Conservation (phyloP, 2,797 vertebrate genomes). For the Liparis tanakae region DNA sequence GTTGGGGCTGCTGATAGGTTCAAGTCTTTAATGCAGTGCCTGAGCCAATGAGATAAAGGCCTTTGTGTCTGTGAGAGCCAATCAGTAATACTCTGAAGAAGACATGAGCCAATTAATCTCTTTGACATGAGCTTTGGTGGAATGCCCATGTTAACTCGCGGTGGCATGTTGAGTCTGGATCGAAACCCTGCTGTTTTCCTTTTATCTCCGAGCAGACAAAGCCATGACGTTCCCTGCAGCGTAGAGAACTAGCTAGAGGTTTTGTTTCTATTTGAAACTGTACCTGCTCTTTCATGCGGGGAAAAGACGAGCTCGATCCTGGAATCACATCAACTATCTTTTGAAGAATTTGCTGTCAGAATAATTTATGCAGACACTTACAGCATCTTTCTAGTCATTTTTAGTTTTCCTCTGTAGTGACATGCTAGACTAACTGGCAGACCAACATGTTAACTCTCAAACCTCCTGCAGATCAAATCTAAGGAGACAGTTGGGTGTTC, state of each 20-base stretch:
- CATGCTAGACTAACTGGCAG: slow-evolving; percentile 60
- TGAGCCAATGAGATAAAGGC: slow-evolving; percentile 83
- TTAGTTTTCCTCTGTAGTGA: slow-evolving; percentile 49
- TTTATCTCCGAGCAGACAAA: slow-evolving; percentile 71
- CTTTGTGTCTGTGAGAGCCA: slow-evolving; percentile 69
- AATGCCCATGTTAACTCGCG: slow-evolving; percentile 75
- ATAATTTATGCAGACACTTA: slow-evolving; percentile 72
- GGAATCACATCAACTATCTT: slow-evolving; percentile 67
- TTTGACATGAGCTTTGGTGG: slow-evolving; percentile 77
- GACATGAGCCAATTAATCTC: slow-evolving; percentile 76
- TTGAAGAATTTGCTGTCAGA: slow-evolving; percentile 74
- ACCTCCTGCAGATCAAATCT: slow-evolving; percentile 55
- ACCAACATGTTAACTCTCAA: slow-evolving; percentile 55
- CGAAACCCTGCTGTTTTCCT: slow-evolving; percentile 67
- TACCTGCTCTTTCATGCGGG: slow-evolving; percentile 69
- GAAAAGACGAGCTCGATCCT: slow-evolving; percentile 56
- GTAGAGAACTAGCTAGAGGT: slow-evolving; percentile 58
- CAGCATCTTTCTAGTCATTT: slow-evolving; percentile 44
- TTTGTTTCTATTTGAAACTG: slow-evolving; percentile 65
- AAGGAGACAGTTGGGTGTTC: slow-evolving; percentile 52
- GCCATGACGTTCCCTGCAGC: slow-evolving; percentile 51
- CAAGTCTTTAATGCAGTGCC: slow-evolving; percentile 64
- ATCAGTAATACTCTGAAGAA: slow-evolving; percentile 75
- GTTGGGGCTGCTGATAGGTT: slow-evolving; percentile 60
- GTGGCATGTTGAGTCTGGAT: slow-evolving; percentile 69